Conservation (phyloP, 1,140 invertebrate species). For the Heterodera carotae region DNA sequence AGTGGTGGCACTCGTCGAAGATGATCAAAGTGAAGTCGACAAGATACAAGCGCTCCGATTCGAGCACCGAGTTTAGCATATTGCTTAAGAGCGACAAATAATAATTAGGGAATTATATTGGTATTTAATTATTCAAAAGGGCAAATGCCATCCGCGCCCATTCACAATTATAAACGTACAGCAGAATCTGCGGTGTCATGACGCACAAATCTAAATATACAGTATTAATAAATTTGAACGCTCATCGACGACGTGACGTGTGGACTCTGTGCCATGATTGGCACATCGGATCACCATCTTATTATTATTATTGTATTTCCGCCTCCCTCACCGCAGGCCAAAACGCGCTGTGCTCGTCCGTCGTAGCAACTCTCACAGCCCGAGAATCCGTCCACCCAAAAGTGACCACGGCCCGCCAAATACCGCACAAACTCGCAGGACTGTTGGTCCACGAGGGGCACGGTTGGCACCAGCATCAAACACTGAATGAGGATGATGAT, state of each 20-base stretch:
- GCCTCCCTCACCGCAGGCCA: constrained; percentile 23
- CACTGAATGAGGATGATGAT: no score
- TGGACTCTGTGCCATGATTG: no score
- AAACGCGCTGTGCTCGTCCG: constrained; percentile 31
- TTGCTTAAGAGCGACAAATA: constrained; percentile 43
- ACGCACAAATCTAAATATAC: constrained; percentile 39
- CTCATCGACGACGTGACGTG: no score
- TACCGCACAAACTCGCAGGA: constrained; percentile 28
- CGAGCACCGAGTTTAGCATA: constrained; percentile 48
- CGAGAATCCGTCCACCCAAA: constrained; percentile 44
- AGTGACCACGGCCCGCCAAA: constrained; percentile 30
- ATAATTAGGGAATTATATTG: constrained; percentile 3
- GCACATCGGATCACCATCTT: no score
- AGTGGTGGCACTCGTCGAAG: constrained; percentile 59
- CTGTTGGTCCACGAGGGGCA: constrained; percentile 55
- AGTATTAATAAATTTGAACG: no score
- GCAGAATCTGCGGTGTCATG: constrained; percentile 56
- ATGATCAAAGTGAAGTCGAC: constrained; percentile 52
- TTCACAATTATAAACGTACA: constrained; percentile 29
- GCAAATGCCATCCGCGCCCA: no score
- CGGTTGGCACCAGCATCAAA: constrained; percentile 56
- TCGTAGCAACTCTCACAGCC: constrained; percentile 38
- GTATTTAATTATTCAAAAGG: no score
- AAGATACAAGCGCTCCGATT: constrained; percentile 41
- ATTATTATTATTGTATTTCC: no score